phyloP scores from a whole-genome alignment of 2,888 invertebrate genomes.

The Epiblema foenella region DNA sequence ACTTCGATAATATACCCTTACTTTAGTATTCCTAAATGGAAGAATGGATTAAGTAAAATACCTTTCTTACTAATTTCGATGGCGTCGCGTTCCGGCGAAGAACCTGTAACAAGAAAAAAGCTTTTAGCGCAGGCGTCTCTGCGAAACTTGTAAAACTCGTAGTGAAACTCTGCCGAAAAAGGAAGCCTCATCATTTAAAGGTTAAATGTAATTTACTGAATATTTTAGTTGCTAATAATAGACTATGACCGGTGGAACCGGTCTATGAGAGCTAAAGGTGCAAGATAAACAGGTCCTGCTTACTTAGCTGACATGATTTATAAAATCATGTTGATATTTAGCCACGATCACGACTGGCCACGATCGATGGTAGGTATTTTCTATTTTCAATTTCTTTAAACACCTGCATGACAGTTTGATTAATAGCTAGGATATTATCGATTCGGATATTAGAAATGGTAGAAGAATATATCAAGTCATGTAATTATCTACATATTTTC shows the following conservation, averaged over 20 bases:
- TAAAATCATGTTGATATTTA: conserved; percentile 40
- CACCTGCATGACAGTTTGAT: conserved; percentile 36
- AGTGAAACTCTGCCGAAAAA: conserved; percentile 51
- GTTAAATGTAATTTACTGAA: conserved; percentile 68
- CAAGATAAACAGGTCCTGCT: conserved; percentile 63
- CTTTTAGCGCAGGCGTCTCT: conserved; percentile 27
- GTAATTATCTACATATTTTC: neutral
- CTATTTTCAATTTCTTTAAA: conserved; percentile 22
- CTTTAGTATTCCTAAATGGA: conserved; percentile 45
- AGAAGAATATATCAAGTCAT: neutral
- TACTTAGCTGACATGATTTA: conserved; percentile 48
- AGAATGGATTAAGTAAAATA: conserved; percentile 54
- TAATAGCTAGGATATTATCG: conserved; percentile 10
- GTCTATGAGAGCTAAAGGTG: conserved; percentile 56
- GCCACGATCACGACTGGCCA: conserved; percentile 3
- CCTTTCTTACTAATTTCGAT: conserved; percentile 78
- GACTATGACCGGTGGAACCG: conserved; percentile 59
- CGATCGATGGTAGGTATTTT: conserved; percentile 29
- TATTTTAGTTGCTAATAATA: conserved; percentile 69
- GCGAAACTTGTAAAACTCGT: conserved; percentile 35
- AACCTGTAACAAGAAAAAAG: conserved; percentile 66
- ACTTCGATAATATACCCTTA: conserved; percentile 11
- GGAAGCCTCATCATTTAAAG: conserved; percentile 63
- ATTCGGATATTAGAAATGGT: conserved; percentile 26
- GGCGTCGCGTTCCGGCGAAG: conserved; percentile 73